A percentile compares a stretch with the other conserved stretches of the same genome.
phyloP scores from a whole-genome alignment of 2,888 invertebrate species.

The Caprella mutica region DNA sequence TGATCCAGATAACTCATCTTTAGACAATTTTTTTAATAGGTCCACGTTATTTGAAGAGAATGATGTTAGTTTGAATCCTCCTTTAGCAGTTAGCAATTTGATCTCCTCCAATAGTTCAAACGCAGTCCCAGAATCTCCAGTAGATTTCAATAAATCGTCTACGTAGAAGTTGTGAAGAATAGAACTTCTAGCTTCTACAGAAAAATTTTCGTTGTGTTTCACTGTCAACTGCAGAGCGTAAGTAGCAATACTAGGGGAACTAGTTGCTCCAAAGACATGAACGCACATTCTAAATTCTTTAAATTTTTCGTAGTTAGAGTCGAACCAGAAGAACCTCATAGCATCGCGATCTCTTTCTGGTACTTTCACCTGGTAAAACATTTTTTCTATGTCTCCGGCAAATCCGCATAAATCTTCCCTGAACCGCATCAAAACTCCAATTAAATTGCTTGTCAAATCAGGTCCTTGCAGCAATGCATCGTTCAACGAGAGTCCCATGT shows the following conservation, averaged over 20 bases:
- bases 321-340: conserved; percentile 6
- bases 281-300: not conserved
- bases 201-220: not conserved
- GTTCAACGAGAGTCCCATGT: not conserved
- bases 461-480: not conserved
- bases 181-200: not conserved
- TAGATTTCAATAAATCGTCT: conserved; percentile 9
- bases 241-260: not conserved
- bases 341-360: conserved; percentile 1
- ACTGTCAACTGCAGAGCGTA: conserved; percentile 5
- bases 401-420: conserved; percentile 1
- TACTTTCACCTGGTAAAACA: conserved; percentile 8
- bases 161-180: conserved; percentile 8
- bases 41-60: not conserved
- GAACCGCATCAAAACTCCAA: conserved; percentile 6
- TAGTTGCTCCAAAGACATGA: not conserved
- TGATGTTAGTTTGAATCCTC: conserved; percentile 6
- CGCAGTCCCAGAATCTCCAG: not conserved
- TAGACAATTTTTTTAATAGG: not conserved
- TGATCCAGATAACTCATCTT: too few species aligned
- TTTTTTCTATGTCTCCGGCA: conserved; percentile 5
- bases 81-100: not conserved
- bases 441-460: not conserved
- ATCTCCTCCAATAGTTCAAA: not conserved
- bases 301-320: not conserved